A percentile compares a stretch with the other conserved stretches of the same genome.
phyloP scores from a whole-genome alignment of 2,113 vertebrate genomes.

The Zosterops lateralis region DNA sequence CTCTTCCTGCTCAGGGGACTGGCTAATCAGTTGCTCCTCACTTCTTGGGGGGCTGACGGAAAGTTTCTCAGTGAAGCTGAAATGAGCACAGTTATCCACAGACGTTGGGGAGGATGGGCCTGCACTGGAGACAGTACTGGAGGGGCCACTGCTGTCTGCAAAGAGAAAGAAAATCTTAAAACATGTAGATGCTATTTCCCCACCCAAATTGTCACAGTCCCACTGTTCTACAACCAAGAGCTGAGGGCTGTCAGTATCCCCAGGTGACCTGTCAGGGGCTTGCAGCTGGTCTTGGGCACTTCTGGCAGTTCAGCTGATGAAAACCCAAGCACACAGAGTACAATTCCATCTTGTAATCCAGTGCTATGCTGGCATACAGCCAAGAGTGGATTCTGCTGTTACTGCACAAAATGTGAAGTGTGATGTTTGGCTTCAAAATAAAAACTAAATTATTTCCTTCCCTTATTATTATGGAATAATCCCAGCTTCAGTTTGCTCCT shows the following conservation, averaged over 20 bases:
- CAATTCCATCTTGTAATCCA: background rate
- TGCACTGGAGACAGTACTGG: constrained; percentile 93
- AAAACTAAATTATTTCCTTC: background rate
- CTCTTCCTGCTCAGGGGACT: background rate
- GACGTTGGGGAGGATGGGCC: constrained; percentile 90
- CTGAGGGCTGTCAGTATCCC: background rate
- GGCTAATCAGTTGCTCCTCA: constrained; percentile 70
- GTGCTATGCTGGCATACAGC: background rate
- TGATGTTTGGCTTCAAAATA: background rate
- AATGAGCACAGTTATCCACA: constrained; percentile 82
- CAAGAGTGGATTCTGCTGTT: background rate
- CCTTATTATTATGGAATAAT: background rate
- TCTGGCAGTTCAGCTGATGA: background rate
- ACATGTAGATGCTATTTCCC: background rate
- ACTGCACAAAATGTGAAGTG: background rate
- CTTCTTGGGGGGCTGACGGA: constrained; percentile 77
- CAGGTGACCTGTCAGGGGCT: background rate
- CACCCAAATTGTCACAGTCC: background rate
- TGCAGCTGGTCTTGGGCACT: background rate
- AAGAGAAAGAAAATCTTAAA: constrained; percentile 26
- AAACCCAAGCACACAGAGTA: background rate
- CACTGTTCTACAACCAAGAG: background rate
- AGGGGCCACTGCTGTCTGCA: constrained; percentile 96
- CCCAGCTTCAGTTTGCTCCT: background rate
- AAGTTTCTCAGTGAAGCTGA: constrained; percentile 87